phyloP scores from a whole-genome alignment of 1,140 invertebrate genomes.

The Cydia pomonella region DNA sequence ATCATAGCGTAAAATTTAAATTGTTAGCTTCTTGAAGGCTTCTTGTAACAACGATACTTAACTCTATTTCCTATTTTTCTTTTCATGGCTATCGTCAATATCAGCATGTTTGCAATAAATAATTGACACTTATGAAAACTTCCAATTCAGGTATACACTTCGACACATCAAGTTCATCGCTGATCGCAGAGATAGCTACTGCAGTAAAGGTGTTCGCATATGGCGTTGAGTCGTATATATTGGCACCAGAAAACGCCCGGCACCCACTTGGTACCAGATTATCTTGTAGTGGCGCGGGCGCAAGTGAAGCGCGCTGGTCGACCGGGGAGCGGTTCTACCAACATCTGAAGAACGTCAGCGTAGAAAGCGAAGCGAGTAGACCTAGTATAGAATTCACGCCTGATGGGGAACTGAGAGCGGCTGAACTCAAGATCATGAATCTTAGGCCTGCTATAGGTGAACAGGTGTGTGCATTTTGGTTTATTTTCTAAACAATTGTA shows the following conservation, averaged over 20 bases:
- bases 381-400: conserved; percentile 93
- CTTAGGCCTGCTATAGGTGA: conserved; percentile 88
- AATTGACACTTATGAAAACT: background rate
- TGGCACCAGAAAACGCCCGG: conserved; percentile 85
- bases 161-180: conserved; percentile 89
- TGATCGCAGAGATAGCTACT: conserved; percentile 93
- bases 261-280: conserved; percentile 90
- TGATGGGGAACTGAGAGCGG: conserved; percentile 92
- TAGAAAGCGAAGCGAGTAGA: conserved; percentile 88
- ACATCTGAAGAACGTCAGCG: conserved; percentile 91
- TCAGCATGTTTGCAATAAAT: background rate
- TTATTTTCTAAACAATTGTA: background rate
- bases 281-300: conserved; percentile 87
- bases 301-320: conserved; percentile 88
- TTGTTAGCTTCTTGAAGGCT: too few relatives aligned
- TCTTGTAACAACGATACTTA: too few relatives aligned
- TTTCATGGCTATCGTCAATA: too few relatives aligned
- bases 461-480: conserved; percentile 53
- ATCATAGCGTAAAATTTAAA: too few relatives aligned
- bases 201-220: conserved; percentile 95
- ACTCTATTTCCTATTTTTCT: too few relatives aligned
- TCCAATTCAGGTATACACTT: conserved; percentile 89
- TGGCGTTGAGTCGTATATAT: conserved; percentile 92
- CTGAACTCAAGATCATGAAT: conserved; percentile 96
- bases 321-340: conserved; percentile 88